Percentiles rank a stretch among this genome's conserved stretches.
Evolutionary conservation across 2,888 invertebrate genomes (phyloP).

Genomic region (Philereme transversata): DNA sequence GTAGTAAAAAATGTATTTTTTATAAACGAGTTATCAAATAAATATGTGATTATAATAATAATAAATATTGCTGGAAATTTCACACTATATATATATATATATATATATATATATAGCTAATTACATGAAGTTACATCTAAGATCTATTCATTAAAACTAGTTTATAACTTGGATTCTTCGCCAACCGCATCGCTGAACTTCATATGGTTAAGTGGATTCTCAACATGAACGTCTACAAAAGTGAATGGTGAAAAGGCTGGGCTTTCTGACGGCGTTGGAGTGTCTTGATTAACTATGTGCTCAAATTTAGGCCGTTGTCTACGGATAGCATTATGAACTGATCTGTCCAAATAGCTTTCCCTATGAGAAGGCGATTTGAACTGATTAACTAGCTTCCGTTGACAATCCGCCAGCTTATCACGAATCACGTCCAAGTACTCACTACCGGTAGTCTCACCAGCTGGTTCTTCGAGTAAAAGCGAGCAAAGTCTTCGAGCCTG

Average conservation of each 20-base stretch:
- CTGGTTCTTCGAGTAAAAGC: slow-evolving; percentile 84
- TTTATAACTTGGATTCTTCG: slow-evolving; percentile 73
- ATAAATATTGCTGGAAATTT: no score
- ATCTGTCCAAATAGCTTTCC: slow-evolving; percentile 57
- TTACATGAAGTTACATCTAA: neutral
- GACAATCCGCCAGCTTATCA: slow-evolving; percentile 76
- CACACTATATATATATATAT: no score
- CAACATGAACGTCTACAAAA: slow-evolving; percentile 70
- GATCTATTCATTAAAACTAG: neutral
- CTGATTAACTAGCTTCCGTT: slow-evolving; percentile 69
- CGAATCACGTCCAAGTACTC: slow-evolving; percentile 82
- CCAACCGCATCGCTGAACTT: slow-evolving; percentile 51
- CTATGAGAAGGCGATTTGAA: slow-evolving; percentile 68
- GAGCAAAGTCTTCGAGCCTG: slow-evolving; percentile 87
- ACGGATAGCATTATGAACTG: slow-evolving; percentile 47
- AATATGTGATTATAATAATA: no score
- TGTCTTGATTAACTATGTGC: slow-evolving; percentile 62
- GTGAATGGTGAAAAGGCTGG: slow-evolving; percentile 60
- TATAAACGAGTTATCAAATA: no score
- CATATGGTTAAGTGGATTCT: slow-evolving; percentile 46
- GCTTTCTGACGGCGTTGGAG: slow-evolving; percentile 64
- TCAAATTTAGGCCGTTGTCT: slow-evolving; percentile 65
- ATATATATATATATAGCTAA: neutral
- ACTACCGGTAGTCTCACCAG: slow-evolving; percentile 80
- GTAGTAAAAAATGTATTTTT: no score